Evolutionary conservation across 2,888 invertebrate genomes (phyloP), one percentile per base, ranked within the genome.

Genomic region (Andrena fulva): DNA sequence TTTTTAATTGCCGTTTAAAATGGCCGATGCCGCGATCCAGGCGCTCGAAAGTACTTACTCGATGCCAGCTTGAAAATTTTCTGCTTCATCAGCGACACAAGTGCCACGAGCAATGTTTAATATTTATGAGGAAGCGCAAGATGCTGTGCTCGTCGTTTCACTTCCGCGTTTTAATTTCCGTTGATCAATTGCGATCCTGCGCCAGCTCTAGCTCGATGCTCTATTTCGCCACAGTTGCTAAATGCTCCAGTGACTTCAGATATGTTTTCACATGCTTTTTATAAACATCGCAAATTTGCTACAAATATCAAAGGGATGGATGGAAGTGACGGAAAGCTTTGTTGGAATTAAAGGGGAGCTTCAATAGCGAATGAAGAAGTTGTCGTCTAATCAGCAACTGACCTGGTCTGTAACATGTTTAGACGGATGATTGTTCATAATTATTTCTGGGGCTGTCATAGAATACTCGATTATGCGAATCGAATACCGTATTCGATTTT

Each of bases 121-220:
- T 75, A 82, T 79, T 68, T 71, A 82, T 79, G 71, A 82, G 62
- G 24, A 63, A 24, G 59, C 27, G 10, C 31, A 56, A 52, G 56
- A 64, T 16, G 52, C 75, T 33, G 52, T 12, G 52, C 50, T 35
- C 59, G n/a, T 10, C n/a, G n/a, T 60, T 60, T 24, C 48, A 33
- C 48, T 56, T 63, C 67, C 63, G 66, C 7, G 24, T 71, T 76
- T 60, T n/a, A 33, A 56, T 71, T 63, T 50, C 67, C 27, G 10
- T 69, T 63, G 29, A 24, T 6, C 31, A 48, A 35, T 70, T 12
- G 24, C 56, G 10, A 24, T 24, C 24, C 56, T 27, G 24, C 24
- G 56, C 10, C 24, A 20, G 20, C n/a, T 52, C 20, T 8, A 0
- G 8, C 8, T 20, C 20, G n/a, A 52, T 20, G 20, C 8, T 8